Conservation (phyloP, 2,797 vertebrate species). For the Protonibea diacanthus region DNA sequence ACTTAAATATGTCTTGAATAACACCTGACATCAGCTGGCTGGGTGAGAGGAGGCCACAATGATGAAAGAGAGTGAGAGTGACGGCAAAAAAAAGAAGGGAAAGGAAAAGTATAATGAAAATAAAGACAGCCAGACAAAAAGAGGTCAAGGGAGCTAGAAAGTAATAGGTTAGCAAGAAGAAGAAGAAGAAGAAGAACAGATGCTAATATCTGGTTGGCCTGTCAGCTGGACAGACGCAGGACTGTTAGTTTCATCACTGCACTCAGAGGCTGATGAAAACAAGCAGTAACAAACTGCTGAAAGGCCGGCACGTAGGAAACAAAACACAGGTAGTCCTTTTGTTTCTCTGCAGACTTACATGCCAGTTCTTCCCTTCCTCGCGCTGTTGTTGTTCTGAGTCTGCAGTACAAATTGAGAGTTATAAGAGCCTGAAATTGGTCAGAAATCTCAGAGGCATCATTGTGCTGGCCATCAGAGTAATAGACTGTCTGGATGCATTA, state of each 20-base stretch:
- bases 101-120: slow-evolving; percentile 41
- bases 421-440: slow-evolving; percentile 63
- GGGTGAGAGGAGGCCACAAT: background rate
- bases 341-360: slow-evolving; percentile 21
- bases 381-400: slow-evolving; percentile 1
- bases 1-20: slow-evolving; percentile 23
- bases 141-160: slow-evolving; percentile 17
- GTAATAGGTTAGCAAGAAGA: background rate
- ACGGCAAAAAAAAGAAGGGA: slow-evolving; percentile 40
- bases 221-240: slow-evolving; percentile 40
- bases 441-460: slow-evolving; percentile 73
- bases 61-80: slow-evolving; percentile 32
- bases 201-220: slow-evolving; percentile 21
- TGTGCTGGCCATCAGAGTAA: slow-evolving; percentile 70
- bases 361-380: background rate
- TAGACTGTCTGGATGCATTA: slow-evolving; percentile 76
- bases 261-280: slow-evolving; percentile 67
- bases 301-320: slow-evolving; percentile 22
- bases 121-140: slow-evolving; percentile 34
- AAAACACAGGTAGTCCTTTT: slow-evolving; percentile 44
- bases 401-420: slow-evolving; percentile 47
- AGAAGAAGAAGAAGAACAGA: slow-evolving; percentile 7
- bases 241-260: slow-evolving; percentile 60
- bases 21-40: slow-evolving; percentile 22
- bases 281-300: slow-evolving; percentile 48